phyloP scores from a whole-genome alignment of 2,888 invertebrate species.

The Taphrorychus bicolor region DNA sequence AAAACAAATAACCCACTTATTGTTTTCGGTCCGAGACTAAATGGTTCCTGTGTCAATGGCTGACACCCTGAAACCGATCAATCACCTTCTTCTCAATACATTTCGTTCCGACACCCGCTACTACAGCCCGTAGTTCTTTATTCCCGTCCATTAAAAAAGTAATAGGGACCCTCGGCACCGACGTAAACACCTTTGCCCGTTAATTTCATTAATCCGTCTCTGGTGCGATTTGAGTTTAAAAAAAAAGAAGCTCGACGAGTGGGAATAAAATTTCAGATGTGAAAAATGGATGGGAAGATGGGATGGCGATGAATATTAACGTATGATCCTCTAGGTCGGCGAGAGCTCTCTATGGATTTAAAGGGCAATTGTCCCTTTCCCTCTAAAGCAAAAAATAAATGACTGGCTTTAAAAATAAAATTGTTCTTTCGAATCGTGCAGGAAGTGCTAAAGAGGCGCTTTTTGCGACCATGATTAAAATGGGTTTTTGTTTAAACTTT shows the following conservation, averaged over 20 bases:
- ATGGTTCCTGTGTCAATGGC: slow-evolving; percentile 36
- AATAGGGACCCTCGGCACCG: not conserved
- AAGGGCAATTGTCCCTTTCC: slow-evolving; percentile 14
- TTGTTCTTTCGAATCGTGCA: slow-evolving; percentile 28
- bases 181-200: not conserved
- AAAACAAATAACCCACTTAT: slow-evolving; percentile 38
- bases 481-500: slow-evolving; percentile 16
- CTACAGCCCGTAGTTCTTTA: slow-evolving; percentile 34
- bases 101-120: slow-evolving; percentile 27
- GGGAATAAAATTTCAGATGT: too few relatives aligned
- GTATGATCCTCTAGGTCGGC: not conserved
- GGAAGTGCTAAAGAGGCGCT: slow-evolving; percentile 23
- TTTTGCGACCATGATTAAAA: slow-evolving; percentile 25
- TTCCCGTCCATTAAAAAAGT: slow-evolving; percentile 18
- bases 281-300: too few relatives aligned
- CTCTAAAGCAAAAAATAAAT: slow-evolving; percentile 29
- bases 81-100: slow-evolving; percentile 32
- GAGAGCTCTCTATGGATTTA: slow-evolving; percentile 11
- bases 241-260: too few relatives aligned
- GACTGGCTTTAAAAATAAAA: slow-evolving; percentile 31
- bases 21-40: slow-evolving; percentile 37
- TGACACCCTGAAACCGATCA: slow-evolving; percentile 34
- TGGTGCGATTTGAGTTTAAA: too few relatives aligned
- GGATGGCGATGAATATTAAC: not conserved
- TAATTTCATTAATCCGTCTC: not conserved